These are phyloP conservation scores for Festucalex cinctus DNA, from an alignment of 2,113 vertebrate genomes.

Conservation along the genomic window DNA sequence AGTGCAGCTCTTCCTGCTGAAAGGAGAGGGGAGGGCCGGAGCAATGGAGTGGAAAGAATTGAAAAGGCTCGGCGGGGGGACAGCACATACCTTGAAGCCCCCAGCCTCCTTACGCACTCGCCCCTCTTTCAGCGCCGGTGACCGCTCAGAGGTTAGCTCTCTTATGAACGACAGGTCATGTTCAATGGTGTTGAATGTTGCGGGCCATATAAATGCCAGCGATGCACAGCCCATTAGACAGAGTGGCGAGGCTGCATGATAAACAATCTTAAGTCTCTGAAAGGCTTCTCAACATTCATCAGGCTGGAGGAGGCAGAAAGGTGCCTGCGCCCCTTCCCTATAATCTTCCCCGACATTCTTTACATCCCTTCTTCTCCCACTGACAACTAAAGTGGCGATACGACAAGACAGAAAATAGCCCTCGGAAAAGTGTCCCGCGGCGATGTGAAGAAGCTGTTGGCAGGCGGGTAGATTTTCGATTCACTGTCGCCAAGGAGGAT, in stretches of 20 bases:
- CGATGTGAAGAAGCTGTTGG: slow-evolving; percentile 31
- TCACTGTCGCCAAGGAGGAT: not conserved
- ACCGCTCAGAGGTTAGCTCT: slow-evolving; percentile 15
- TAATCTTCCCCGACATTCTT: slow-evolving; percentile 57
- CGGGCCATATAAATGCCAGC: slow-evolving; percentile 42
- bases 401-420: slow-evolving; percentile 43
- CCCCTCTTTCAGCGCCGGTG: slow-evolving; percentile 29
- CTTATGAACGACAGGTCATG: slow-evolving; percentile 40
- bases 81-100: slow-evolving; percentile 48
- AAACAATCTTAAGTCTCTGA: slow-evolving; percentile 55
- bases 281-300: slow-evolving; percentile 52
- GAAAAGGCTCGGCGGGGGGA: slow-evolving; percentile 55
- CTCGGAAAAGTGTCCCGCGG: slow-evolving; percentile 40
- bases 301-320: slow-evolving; percentile 30
- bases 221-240: slow-evolving; percentile 62
- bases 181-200: slow-evolving; percentile 41
- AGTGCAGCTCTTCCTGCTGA: slow-evolving; percentile 51
- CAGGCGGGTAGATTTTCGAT: slow-evolving; percentile 1
- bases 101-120: not conserved
- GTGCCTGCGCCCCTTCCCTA: slow-evolving; percentile 47
- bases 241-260: slow-evolving; percentile 44
- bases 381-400: slow-evolving; percentile 65
- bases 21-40: slow-evolving; percentile 44
- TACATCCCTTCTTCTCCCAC: slow-evolving; percentile 32
- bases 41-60: slow-evolving; percentile 66